Evolutionary conservation across 2,888 invertebrate genomes (phyloP), one percentile per base, ranked within the genome.

Genomic region (Lasius fuliginosus): DNA sequence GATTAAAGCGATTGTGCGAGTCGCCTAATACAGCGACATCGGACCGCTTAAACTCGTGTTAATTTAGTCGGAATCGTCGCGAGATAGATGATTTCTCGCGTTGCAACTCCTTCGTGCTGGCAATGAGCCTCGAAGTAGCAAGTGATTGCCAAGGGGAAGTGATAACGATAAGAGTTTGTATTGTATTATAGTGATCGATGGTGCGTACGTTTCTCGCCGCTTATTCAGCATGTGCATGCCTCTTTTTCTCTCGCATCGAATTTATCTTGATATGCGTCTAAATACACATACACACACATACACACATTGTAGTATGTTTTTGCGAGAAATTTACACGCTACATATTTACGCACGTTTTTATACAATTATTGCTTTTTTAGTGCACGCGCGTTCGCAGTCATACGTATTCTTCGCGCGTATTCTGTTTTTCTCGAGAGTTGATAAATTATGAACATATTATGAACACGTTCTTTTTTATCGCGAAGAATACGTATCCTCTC

Each of bases 161-260:
- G 90, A 83, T 87, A 86, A 89, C 79, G 79, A 87, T 85, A 86
- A 68, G 69, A 53, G 74, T 83, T 84, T 75, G 84, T 86, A 53
- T 84, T 75, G 84, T 86, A 53, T 53, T 53, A 18, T 53, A 89
- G 86, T 90, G 81, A 84, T 88, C 88, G 87, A 86, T 73, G 87
- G 87, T 87, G 88, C 88, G 90, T 89, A 88, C 85, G 88, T 87
- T 88, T 88, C n/a, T n/a, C n/a, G 89, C 87, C 89, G 87, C 89
- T 87, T 84, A 69, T 84, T 85, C 84, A 88, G 90, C 90, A 90
- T 90, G 90, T 75, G 90, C 90, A 90, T 90, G 90, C 53, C 53
- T 84, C 82, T 88, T 81, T 84, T 89, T 88, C 83, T 88, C 58
- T 58, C 71, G 85, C 85, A 87, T 86, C 75, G 58, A 62, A 77